phyloP scores from a whole-genome alignment of 2,113 vertebrate genomes.

The Hippopotamus amphibius region DNA sequence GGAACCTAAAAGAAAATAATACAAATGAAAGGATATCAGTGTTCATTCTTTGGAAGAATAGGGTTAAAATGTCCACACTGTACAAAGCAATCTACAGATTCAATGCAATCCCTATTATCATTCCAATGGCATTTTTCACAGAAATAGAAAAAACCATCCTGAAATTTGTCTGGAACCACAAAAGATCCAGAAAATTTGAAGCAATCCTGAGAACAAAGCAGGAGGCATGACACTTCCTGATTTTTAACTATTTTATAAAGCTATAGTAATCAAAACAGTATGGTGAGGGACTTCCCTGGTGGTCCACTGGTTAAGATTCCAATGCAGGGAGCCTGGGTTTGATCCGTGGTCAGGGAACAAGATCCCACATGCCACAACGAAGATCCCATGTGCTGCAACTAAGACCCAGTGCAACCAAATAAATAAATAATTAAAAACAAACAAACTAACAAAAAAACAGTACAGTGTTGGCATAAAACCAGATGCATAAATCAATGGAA shows the following conservation, averaged over 20 bases:
- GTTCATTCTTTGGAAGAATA: no score
- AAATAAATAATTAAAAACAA: no score
- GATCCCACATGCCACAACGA: no score
- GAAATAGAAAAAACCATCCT: neutral
- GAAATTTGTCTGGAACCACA: neutral
- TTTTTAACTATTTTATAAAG: neutral
- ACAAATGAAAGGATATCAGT: no score
- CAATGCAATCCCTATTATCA: neutral
- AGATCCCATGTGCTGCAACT: no score
- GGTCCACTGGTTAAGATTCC: no score
- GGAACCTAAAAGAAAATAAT: no score
- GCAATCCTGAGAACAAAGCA: neutral
- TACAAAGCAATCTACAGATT: neutral
- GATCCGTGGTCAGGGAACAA: no score
- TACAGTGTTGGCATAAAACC: neutral
- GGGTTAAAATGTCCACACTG: neutral
- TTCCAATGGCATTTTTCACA: neutral
- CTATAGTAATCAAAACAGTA: neutral
- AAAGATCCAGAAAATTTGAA: neutral
- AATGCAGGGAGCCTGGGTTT: no score
- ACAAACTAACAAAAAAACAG: neutral
- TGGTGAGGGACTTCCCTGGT: neutral
- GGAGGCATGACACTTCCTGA: neutral
- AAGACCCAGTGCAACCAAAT: no score
- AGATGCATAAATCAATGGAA: neutral